Base-by-base conservation (phyloP, 2,113 vertebrate genomes). In the Oenanthe melanoleuca region DNA sequence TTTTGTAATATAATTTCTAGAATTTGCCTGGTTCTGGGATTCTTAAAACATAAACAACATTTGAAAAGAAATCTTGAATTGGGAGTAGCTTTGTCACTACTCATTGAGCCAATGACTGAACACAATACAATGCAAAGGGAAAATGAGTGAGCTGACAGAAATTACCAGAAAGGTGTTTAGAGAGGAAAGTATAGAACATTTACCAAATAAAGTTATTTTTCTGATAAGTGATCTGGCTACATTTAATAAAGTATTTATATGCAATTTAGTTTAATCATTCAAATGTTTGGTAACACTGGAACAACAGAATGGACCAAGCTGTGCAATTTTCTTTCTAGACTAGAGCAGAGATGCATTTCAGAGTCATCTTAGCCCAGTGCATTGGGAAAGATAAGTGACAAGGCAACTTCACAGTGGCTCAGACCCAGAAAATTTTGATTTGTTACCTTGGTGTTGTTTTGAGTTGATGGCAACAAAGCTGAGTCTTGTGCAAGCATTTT, bases 401-500 rank as follows among this genome's bases (percentile, higher is more conserved):
- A 53, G 55, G 55, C 87, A 85, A 61, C 86, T 77, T 69, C 60
- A 12, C 20, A 8, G 66, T 72, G 57, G 63, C 59, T 94, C 50
- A 53, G 87, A 61, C 72, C 75, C 73, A 50, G 73, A 44, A 17
- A 83, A 50, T 47, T 91, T 42, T 92, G 34, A 8, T 86, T 81
- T 66, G 85, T 60, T 83, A 56, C 61, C 56, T 11, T 44, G 11
- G 38, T 77, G 67, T n/a, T 95, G 89, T 93, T 97, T 93, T 77
- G 50, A 88, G 59, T 52, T 5, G 29, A 82, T 45, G 56, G 79
- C 79, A 94, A 88, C 83, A 47, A 34, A 25, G n/a, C 55, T 12
- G 4, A 8, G 45, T 31, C 93, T 97, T 96, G 59, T 94, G 92
- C 81, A 97, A 97, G 74, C 23, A 72, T 59, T 96, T 81, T 42